phyloP scores from a whole-genome alignment of 2,797 vertebrate genomes.

The Alcedo quadribrachys region DNA sequence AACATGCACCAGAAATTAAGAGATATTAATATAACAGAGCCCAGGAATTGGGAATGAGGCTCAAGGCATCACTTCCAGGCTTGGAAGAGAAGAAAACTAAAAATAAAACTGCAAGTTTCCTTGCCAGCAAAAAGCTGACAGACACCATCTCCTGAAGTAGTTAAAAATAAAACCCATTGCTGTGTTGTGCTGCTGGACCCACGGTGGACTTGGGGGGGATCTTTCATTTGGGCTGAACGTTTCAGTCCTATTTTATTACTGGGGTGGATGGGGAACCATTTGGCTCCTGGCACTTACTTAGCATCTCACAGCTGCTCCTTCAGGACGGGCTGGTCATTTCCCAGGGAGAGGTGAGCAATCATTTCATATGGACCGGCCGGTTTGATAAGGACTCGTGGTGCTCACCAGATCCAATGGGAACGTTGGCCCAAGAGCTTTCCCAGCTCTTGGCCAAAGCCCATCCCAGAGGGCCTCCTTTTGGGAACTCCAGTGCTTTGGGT shows the following conservation, averaged over 20 bases:
- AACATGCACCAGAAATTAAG: constrained; percentile 63
- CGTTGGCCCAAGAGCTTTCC: rapidly evolving
- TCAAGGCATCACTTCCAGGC: constrained; percentile 37
- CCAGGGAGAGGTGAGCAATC: not conserved
- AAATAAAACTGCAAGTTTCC: not conserved
- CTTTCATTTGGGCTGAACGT: constrained; percentile 51
- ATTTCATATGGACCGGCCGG: not conserved
- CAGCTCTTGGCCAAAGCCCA: not conserved
- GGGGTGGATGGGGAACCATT: not conserved
- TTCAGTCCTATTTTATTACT: constrained; percentile 26
- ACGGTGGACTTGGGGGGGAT: constrained; percentile 6
- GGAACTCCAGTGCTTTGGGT: not conserved
- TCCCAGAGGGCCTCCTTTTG: not conserved
- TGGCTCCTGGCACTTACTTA: not conserved
- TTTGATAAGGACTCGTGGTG: not conserved
- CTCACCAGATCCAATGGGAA: rapidly evolving
- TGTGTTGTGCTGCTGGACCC: constrained; percentile 32
- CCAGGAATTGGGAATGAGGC: constrained; percentile 58
- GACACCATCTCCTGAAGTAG: constrained; percentile 42
- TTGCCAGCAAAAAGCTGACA: constrained; percentile 43
- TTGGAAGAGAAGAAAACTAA: not conserved
- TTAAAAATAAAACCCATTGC: constrained; percentile 34
- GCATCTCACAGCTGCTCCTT: not conserved
- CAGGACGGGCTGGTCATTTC: not conserved
- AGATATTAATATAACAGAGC: constrained; percentile 53